Conservation (phyloP, 2,113 vertebrate species). For the Gavialis gangeticus region DNA sequence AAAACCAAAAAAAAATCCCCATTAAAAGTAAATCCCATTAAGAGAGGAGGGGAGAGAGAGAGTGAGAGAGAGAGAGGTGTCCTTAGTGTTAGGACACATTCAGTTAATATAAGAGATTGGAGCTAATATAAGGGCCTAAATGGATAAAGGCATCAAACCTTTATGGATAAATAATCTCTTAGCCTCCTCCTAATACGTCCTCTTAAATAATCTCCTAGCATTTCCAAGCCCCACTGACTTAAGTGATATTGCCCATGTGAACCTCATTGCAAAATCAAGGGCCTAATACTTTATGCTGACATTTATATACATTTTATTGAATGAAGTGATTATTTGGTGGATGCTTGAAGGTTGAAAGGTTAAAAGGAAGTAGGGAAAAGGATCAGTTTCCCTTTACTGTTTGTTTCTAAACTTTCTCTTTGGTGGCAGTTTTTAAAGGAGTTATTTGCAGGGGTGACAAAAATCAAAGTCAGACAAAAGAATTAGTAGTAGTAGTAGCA, state of each 20-base stretch:
- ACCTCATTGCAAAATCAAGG: background rate
- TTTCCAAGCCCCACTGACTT: background rate
- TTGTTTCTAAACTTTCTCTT: background rate
- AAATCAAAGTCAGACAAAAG: background rate
- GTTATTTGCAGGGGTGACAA: background rate
- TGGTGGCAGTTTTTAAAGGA: background rate
- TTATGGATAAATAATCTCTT: background rate
- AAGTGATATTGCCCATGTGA: background rate
- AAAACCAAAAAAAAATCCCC: background rate
- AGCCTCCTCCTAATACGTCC: too few relatives aligned
- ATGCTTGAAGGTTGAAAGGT: background rate
- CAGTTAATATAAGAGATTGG: background rate
- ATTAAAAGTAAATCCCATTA: background rate
- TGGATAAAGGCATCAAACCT: too few relatives aligned
- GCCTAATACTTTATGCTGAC: background rate
- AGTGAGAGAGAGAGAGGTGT: background rate
- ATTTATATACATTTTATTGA: background rate
- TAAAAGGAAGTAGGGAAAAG: background rate
- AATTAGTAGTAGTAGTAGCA: too few relatives aligned
- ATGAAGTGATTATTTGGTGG: background rate
- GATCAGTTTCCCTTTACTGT: background rate
- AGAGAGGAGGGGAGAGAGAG: background rate
- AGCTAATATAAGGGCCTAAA: background rate
- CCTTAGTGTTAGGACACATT: background rate
- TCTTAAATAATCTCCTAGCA: background rate